Evolutionary conservation across 2,888 invertebrate genomes (phyloP).

Genomic region (Actias luna): DNA sequence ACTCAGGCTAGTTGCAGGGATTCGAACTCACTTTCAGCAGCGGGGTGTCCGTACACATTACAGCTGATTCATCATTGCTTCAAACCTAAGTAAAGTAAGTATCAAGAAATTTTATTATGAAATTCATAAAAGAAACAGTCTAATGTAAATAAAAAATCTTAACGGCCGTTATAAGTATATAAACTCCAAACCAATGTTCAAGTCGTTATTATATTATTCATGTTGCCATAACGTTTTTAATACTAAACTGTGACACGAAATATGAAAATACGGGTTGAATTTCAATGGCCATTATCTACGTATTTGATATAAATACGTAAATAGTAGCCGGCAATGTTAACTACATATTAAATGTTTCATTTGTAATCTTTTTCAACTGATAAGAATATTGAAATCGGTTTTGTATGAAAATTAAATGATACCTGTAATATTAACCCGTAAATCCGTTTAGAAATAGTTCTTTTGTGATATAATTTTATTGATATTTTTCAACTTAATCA

Average conservation of each 20-base stretch:
- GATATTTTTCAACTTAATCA: no score
- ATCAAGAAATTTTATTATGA: neutral
- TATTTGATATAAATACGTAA: conserved; percentile 12
- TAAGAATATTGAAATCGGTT: conserved; percentile 3
- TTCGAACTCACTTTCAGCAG: no score
- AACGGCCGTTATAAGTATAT: neutral
- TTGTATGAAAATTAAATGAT: conserved; percentile 6
- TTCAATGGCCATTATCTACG: conserved; percentile 37
- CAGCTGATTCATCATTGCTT: no score
- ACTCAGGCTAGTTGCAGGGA: no score
- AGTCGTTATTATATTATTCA: conserved; percentile 66
- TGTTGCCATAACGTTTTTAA: conserved; percentile 39
- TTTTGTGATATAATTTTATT: neutral
- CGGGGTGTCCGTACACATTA: no score
- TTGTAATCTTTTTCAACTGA: neutral
- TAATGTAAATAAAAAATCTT: neutral
- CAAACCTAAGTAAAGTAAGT: no score
- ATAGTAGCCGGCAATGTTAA: conserved; percentile 8
- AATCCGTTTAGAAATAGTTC: neutral
- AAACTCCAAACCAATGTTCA: conserved; percentile 30
- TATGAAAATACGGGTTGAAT: conserved; percentile 42
- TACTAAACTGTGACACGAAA: conserved; percentile 40
- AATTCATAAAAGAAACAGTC: neutral
- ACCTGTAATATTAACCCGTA: neutral
- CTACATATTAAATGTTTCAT: conserved; percentile 4